A percentile compares a stretch with the other conserved stretches of the same genome.
Evolutionary conservation across 2,888 invertebrate species (phyloP).

Genomic region (Melipona beecheii): DNA sequence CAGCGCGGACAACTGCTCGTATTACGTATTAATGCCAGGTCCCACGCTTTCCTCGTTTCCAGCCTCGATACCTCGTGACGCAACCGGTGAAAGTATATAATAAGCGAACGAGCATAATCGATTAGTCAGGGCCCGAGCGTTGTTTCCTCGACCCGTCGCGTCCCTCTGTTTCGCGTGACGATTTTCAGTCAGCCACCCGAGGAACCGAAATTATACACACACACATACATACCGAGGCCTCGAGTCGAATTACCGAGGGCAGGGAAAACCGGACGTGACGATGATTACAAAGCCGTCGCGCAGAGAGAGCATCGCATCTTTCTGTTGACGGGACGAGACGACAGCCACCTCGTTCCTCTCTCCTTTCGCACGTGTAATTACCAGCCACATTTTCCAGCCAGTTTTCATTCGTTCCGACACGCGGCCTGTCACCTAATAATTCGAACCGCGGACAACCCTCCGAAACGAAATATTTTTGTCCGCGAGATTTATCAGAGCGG

Average conservation of each 20-base stretch:
- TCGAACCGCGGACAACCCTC: background rate
- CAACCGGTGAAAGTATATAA: conserved; percentile 55
- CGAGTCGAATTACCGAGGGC: conserved; percentile 1
- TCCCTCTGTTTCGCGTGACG: background rate
- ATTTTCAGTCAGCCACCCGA: too few relatives aligned
- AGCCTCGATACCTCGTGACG: conserved; percentile 27
- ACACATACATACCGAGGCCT: too few relatives aligned
- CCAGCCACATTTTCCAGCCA: background rate
- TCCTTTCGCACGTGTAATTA: conserved; percentile 45
- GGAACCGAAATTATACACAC: background rate
- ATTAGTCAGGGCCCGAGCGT: conserved; percentile 28
- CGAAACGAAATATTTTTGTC: background rate
- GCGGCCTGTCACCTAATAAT: conserved; percentile 9
- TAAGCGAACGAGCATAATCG: conserved; percentile 52
- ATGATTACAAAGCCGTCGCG: conserved; percentile 8
- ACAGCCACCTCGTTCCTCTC: background rate
- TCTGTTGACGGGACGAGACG: background rate
- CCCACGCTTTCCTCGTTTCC: conserved; percentile 52
- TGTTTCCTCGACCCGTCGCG: conserved; percentile 13
- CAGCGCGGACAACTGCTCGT: conserved; percentile 25
- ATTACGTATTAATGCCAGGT: conserved; percentile 51
- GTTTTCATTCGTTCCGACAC: conserved; percentile 9
- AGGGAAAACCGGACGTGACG: background rate
- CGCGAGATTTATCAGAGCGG: background rate
- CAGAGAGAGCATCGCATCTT: background rate